Evolutionary conservation across 2,797 vertebrate genomes (phyloP).

Genomic region (Coendou prehensilis): DNA sequence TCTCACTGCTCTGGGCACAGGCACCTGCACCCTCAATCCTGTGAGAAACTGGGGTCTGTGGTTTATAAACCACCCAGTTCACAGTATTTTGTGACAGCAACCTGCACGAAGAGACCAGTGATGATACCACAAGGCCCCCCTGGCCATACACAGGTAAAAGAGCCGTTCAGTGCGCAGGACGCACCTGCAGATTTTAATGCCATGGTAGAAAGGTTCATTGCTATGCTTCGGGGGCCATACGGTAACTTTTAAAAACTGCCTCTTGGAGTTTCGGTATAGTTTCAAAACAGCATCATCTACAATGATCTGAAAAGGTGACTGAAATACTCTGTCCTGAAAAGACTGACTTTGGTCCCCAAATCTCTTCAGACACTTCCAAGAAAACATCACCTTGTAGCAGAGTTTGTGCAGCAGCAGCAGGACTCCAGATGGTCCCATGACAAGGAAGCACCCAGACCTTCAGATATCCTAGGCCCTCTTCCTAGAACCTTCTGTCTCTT

Average conservation of each 20-base stretch:
- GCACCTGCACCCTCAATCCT: background rate
- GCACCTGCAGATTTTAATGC: accelerated
- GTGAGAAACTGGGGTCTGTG: background rate
- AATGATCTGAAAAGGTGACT: background rate
- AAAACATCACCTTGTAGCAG: accelerated
- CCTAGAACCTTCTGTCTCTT: background rate
- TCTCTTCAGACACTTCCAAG: background rate
- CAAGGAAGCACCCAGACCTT: background rate
- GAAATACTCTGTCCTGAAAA: background rate
- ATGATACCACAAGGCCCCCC: too few species aligned
- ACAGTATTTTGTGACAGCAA: background rate
- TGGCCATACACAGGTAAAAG: too few species aligned
- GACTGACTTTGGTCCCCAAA: background rate
- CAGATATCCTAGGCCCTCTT: background rate
- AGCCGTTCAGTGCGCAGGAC: background rate
- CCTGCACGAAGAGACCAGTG: background rate
- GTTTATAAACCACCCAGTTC: background rate
- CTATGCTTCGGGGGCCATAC: background rate
- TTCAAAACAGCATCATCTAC: background rate
- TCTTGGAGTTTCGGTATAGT: background rate
- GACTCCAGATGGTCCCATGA: background rate
- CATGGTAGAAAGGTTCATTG: background rate
- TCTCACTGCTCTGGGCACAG: too few species aligned
- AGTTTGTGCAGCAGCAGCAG: accelerated
- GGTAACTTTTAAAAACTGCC: background rate